Conservation (phyloP, 2,113 vertebrate genomes). For the Gymnogyps californianus region DNA sequence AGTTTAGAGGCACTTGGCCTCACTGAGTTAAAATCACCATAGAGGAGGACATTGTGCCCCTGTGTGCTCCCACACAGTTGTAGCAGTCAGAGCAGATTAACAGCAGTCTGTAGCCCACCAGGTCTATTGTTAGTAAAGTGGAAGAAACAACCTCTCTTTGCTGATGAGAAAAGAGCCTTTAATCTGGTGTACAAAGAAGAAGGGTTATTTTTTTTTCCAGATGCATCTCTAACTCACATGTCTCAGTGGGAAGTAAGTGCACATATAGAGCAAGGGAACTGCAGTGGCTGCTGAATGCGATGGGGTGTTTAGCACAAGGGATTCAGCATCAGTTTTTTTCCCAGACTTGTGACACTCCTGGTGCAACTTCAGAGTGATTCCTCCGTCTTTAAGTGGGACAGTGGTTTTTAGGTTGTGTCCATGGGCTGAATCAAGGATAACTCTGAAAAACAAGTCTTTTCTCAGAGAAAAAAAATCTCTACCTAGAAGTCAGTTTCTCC, state of each 20-base stretch:
- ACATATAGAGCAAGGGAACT: background rate
- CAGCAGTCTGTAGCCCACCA: background rate
- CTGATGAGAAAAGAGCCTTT: background rate
- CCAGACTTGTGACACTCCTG: background rate
- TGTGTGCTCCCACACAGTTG: background rate
- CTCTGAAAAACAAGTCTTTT: background rate
- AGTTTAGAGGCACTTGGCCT: background rate
- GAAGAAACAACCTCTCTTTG: background rate
- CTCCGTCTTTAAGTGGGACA: background rate
- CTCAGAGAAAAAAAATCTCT: background rate
- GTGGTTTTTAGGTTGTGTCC: background rate
- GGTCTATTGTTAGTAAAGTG: background rate
- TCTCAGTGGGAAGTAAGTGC: background rate
- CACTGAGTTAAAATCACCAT: background rate
- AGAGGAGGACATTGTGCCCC: background rate
- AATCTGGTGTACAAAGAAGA: background rate
- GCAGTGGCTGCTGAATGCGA: background rate
- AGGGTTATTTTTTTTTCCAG: background rate
- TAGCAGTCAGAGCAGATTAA: background rate
- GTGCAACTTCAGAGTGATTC: background rate
- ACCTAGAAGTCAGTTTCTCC: background rate
- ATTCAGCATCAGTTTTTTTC: background rate
- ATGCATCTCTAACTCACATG: background rate
- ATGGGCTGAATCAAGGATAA: background rate
- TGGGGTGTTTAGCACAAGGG: background rate